A percentile compares a stretch with the other conserved stretches of the same genome.
Conservation (phyloP, 2,888 invertebrate genomes). For the Chorisops tibialis region DNA sequence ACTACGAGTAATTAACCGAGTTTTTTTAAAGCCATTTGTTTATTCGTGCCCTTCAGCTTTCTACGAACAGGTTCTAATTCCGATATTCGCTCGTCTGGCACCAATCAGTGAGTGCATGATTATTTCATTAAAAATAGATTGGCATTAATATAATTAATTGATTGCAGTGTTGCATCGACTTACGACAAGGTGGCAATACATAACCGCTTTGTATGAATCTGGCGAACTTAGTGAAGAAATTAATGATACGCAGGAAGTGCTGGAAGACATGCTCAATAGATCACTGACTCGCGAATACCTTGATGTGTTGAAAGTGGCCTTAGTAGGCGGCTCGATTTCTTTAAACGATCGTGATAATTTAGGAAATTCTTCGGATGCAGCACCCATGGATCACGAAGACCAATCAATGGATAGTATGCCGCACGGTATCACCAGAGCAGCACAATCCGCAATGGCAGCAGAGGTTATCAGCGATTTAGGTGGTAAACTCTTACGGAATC, state of each 20-base stretch:
- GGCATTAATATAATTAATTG: constrained; percentile 10
- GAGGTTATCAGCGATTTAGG: constrained; percentile 83
- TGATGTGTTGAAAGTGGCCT: constrained; percentile 72
- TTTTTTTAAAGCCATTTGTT: constrained; percentile 81
- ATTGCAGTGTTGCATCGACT: constrained; percentile 64
- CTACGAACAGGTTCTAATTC: constrained; percentile 71
- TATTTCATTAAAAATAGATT: neutral
- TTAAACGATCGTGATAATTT: constrained; percentile 50
- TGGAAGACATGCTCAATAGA: constrained; percentile 81
- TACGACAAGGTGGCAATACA: constrained; percentile 75
- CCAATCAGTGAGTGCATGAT: constrained; percentile 69
- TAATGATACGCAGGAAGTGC: constrained; percentile 74
- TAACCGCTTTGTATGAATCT: constrained; percentile 70
- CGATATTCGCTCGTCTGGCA: constrained; percentile 72
- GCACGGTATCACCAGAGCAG: constrained; percentile 52
- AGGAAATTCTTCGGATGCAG: constrained; percentile 36
- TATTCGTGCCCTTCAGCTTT: constrained; percentile 81
- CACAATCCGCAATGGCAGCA: constrained; percentile 56
- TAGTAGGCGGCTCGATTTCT: constrained; percentile 67
- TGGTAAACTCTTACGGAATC: constrained; percentile 65
- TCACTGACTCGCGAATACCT: constrained; percentile 84
- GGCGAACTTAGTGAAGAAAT: constrained; percentile 75
- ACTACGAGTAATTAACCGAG: constrained; percentile 75
- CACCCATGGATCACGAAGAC: constrained; percentile 63
- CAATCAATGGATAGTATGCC: constrained; percentile 68